Evolutionary conservation across 1,140 invertebrate species (phyloP), one percentile per base, ranked within the genome.

Genomic region (fruit fly (Drosophila melanogaster)): DNA sequence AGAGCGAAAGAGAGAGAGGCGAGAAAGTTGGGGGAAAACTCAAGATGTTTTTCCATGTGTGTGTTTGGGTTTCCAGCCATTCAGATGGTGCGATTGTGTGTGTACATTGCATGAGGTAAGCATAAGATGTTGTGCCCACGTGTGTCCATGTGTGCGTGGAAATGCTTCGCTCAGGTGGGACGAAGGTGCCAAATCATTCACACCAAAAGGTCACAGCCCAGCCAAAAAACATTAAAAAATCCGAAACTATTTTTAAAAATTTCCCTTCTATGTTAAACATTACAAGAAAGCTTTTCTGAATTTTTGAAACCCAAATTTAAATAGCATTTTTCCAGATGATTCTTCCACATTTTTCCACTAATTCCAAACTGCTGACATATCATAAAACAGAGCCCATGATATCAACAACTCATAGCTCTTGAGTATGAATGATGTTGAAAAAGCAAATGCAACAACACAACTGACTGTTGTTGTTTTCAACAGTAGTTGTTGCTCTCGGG

Each of bases 61-160:
- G 22, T 58, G 59, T 43, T 14, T 73, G 55, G 64, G 60, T 43
- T 35, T 75, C 59, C 59, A 61, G 59, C 58, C 17, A 61, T 54
- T 58, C 33, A 30, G 15, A 22, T 12, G 3, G 14, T 19, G 46
- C 46, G 15, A 69, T 49, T 80, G 54, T 80, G 56, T 67, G 71
- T 53, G 81, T 61, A 74, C 70, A 64, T 80, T 86, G 81, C 81
- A 85, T 86, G 81, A 86, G 81, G 81, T 86, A 86, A 86, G 81
- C 81, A 75, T 65, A 86, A 77, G 60, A 65, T 56, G 80, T 50
- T 73, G 81, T 62, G 62, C 55, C 61, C 64, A 61, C 64, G 41
- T 57, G 60, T 67, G 73, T 57, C 49, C 44, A 37, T 55, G 55
- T 62, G 69, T 77, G 58, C 50, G 58, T 62, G 64, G 66, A 66